Base-by-base conservation (phyloP, 2,888 invertebrate genomes). In the Strigamia maritima region DNA sequence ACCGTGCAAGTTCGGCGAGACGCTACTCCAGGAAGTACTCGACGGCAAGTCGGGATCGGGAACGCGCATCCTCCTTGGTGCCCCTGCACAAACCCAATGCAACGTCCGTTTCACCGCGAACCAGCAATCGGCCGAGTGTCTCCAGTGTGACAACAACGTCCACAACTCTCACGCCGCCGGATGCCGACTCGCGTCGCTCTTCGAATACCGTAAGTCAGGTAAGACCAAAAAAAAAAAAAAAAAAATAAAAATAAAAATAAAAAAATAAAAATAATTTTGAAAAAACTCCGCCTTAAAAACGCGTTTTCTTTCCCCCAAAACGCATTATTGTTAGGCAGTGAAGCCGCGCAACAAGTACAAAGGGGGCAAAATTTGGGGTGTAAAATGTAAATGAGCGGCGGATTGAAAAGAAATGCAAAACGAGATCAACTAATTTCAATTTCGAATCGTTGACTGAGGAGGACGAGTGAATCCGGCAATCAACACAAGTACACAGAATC, bases 181-280 rank as follows among this genome's bases (percentile, higher is more conserved):
- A 76, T 0, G 12, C 76, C 40, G 76, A 76, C 12, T 76, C 76
- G 14, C 38, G 76, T 3, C 38, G 76, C n/a, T 44, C 76, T 19
- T 76, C 76, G 38, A 76, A 76, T 40, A 40, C 40, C 38, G 76
- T 44, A 3, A 40, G 40, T 40, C 76, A 76, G 44, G 76, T 76
- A 76, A 76, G 3, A 40, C 6, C 2, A 1, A 8, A 38, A 75
- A 26, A 75, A 12, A 70, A 26, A 70, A 70, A 70, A 16, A 19
- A 16, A 44, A 44, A 14, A 3, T 1, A 35, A 35, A 35, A 35
- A 35, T 35, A 35, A 35, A 10, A n/a, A n/a, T n/a, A n/a, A n/a
- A n/a, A n/a, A n/a, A n/a, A n/a, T 40, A 10, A 40, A 40, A 10
- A 40, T 10, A 40, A 10, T 40, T 10, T 40, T 40, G 8, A 12